Evolutionary conservation across 2,113 vertebrate species (phyloP), one percentile per base, ranked within the genome.

Genomic region (Pyxicephalus adspersus): DNA sequence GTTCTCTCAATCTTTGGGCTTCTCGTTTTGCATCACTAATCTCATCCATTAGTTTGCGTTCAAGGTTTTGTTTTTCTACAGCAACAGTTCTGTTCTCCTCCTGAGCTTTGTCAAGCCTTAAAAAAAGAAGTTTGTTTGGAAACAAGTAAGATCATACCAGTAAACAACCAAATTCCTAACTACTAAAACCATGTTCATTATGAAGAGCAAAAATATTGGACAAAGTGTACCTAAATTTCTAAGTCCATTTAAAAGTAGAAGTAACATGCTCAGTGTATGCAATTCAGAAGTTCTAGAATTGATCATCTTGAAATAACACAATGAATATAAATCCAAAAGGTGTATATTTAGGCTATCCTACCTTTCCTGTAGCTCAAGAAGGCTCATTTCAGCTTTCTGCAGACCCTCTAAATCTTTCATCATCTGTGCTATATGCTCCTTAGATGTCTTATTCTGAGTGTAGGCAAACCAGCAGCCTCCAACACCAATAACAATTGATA

Each of bases 391-490:
- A 18, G 97, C 98, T 15, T 92, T 91, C 70, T 99, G 98, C 7
- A 99, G 93, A 83, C 98, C 98, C 84, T 99, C 98, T 88, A 99
- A 91, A 66, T 99, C 98, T 91, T 95, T 99, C 97, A 98, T 99
- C 97, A 99, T 99, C 91, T 96, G 96, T 80, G 94, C 94, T 84
- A 99, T 92, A 89, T 99, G 98, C 83, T 99, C 95, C 89, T 94
- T 96, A 66, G 97, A 98, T 55, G 95, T 94, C 87, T 95, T 98
- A 92, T 98, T 99, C 88, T 99, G 98, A 11, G 96, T 92, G 51
- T 98, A 98, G 11, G 98, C 97, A 87, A 99, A 99, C 98, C 98
- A 99, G 92, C 97, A 99, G 83, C 98, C 98, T 19, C 96, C 96
- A 64, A 99, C 94, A 0, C 97, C 98, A 71, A 99, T 98, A 86